Evolutionary conservation across 2,888 invertebrate species (phyloP).

Genomic region (Erpobdella octoculata): DNA sequence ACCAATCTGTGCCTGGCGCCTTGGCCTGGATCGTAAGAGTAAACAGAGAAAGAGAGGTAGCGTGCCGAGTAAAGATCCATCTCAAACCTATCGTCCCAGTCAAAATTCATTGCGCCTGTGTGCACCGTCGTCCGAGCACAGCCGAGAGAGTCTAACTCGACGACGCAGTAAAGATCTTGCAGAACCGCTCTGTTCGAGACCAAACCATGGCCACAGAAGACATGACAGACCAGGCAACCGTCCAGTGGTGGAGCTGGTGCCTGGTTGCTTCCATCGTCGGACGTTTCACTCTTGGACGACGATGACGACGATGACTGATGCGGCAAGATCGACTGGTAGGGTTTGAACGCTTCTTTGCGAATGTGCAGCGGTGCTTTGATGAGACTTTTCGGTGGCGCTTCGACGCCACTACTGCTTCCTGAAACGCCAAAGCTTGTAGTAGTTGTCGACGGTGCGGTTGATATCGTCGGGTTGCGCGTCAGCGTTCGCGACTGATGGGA

Average conservation of each 20-base stretch:
- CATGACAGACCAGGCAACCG: conserved; percentile 49
- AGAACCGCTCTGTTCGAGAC: conserved; percentile 48
- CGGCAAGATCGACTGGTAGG: conserved; percentile 42
- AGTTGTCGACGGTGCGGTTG: not conserved
- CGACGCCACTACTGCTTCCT: not conserved
- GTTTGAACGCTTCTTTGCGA: conserved; percentile 48
- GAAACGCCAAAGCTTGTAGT: not conserved
- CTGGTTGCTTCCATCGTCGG: not conserved
- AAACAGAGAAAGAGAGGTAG: conserved; percentile 88
- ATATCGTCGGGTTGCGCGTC: conserved; percentile 18
- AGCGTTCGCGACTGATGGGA: conserved; percentile 25
- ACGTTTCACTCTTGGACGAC: not conserved
- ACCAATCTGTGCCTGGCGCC: conserved; percentile 61
- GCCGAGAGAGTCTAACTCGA: conserved; percentile 91
- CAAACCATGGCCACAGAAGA: conserved; percentile 55
- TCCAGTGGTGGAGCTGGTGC: conserved; percentile 38
- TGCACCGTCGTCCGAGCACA: conserved; percentile 91
- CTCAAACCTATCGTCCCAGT: conserved; percentile 99
- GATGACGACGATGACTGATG: conserved; percentile 10
- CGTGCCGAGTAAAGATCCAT: conserved; percentile 87
- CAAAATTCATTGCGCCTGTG: conserved; percentile 88
- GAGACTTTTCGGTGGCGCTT: conserved; percentile 34
- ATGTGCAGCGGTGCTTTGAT: conserved; percentile 49
- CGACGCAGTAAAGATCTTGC: conserved; percentile 84
- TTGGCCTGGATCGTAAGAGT: conserved; percentile 84